phyloP scores from a whole-genome alignment of 2,113 vertebrate genomes.

The Lophura nycthemera region DNA sequence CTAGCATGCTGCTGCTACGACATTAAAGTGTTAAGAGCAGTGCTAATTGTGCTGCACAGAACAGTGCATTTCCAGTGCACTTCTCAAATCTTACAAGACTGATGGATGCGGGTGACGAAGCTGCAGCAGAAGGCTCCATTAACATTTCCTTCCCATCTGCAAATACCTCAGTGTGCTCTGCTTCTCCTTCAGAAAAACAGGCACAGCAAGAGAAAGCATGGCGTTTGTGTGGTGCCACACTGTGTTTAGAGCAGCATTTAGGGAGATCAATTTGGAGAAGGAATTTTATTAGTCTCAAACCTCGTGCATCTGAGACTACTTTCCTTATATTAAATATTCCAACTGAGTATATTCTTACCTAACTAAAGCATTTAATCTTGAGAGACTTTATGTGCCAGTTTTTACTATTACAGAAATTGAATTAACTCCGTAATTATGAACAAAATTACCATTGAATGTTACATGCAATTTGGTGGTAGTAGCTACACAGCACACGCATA shows the following conservation, averaged over 20 bases:
- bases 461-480: constrained; percentile 9
- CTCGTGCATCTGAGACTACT: neutral
- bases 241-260: neutral
- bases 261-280: neutral
- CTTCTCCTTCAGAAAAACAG: neutral
- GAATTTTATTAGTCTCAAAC: neutral
- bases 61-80: neutral
- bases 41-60: neutral
- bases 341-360: neutral
- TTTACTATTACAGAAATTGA: constrained; percentile 55
- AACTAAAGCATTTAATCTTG: constrained; percentile 37
- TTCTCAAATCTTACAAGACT: rapidly evolving
- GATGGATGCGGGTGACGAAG: neutral
- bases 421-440: constrained; percentile 62
- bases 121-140: neutral
- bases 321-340: neutral
- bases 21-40: neutral
- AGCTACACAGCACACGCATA: neutral
- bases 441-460: constrained; percentile 44
- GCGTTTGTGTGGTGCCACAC: neutral
- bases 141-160: neutral
- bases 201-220: neutral
- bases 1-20: rapidly evolving
- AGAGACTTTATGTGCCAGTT: constrained; percentile 19
- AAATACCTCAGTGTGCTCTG: rapidly evolving